Evolutionary conservation across 2,797 vertebrate species (phyloP).

Genomic region (Poecilia gillii): DNA sequence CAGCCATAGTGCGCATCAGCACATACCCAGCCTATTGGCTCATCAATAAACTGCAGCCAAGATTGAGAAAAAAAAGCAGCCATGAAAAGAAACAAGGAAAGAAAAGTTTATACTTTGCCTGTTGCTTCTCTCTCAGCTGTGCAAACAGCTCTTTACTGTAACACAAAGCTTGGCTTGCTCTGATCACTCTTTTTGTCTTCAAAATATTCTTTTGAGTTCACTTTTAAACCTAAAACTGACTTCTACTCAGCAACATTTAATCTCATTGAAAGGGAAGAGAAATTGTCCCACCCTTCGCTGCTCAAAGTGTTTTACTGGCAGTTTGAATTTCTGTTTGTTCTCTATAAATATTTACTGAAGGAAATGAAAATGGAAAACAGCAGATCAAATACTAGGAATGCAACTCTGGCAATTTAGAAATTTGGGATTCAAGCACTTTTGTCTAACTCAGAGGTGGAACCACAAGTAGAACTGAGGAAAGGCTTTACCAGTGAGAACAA

Average conservation of each 20-base stretch:
- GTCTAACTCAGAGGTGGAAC: neutral
- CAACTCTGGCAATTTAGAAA: neutral
- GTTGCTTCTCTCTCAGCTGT: slow-evolving; percentile 7
- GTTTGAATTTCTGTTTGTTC: neutral
- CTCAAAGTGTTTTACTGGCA: neutral
- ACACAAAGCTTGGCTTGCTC: neutral
- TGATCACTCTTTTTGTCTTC: neutral
- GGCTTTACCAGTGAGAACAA: neutral
- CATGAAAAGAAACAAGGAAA: slow-evolving; percentile 23
- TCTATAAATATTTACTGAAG: neutral
- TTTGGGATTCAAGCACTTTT: neutral
- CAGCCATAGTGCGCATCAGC: slow-evolving; percentile 55
- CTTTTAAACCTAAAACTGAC: neutral
- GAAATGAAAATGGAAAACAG: neutral
- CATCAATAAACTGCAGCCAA: slow-evolving; percentile 60
- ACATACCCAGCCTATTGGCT: slow-evolving; percentile 64
- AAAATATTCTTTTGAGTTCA: neutral
- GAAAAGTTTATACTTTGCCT: slow-evolving; percentile 22
- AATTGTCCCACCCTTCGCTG: neutral
- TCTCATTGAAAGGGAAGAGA: neutral
- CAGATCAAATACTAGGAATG: neutral
- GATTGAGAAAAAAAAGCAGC: slow-evolving; percentile 18
- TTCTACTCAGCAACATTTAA: slow-evolving; percentile 1
- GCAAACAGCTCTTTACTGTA: slow-evolving; percentile 5
- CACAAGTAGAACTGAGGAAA: neutral